A percentile compares a stretch with the other conserved stretches of the same genome.
phyloP scores from a whole-genome alignment of 2,113 vertebrate species.

The Bubalus kerabau region DNA sequence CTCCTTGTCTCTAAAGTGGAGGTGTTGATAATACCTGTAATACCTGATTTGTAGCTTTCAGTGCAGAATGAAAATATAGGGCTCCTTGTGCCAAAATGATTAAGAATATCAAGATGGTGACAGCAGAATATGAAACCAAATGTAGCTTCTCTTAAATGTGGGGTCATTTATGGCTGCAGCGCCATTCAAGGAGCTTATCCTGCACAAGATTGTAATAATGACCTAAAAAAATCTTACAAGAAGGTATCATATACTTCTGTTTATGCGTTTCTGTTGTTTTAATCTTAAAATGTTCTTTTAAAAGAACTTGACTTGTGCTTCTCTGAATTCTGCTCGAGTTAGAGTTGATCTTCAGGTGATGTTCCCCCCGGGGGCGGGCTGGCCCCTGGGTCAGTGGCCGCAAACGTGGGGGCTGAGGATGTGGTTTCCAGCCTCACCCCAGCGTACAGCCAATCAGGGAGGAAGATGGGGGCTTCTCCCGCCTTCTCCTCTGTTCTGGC shows the following conservation, averaged over 20 bases:
- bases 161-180: not conserved
- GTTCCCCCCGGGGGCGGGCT: accelerated
- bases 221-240: not conserved
- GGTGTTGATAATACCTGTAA: not conserved
- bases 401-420: accelerated
- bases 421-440: not conserved
- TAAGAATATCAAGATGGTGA: not conserved
- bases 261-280: not conserved
- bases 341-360: not conserved
- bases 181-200: not conserved
- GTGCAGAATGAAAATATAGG: not conserved
- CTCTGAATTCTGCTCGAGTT: not conserved
- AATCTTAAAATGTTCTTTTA: not conserved
- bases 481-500: not conserved
- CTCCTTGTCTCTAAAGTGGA: not conserved
- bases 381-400: accelerated
- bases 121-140: too few species aligned
- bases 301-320: not conserved
- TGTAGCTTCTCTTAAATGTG: not conserved
- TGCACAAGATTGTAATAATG: too few species aligned
- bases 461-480: not conserved
- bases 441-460: not conserved
- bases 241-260: not conserved
- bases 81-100: not conserved
- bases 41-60: not conserved